Percentiles rank a stretch among this genome's conserved stretches.
phyloP scores from a whole-genome alignment of 92 coral and sea anemone genomes.

The Desmophyllum pertusum region DNA sequence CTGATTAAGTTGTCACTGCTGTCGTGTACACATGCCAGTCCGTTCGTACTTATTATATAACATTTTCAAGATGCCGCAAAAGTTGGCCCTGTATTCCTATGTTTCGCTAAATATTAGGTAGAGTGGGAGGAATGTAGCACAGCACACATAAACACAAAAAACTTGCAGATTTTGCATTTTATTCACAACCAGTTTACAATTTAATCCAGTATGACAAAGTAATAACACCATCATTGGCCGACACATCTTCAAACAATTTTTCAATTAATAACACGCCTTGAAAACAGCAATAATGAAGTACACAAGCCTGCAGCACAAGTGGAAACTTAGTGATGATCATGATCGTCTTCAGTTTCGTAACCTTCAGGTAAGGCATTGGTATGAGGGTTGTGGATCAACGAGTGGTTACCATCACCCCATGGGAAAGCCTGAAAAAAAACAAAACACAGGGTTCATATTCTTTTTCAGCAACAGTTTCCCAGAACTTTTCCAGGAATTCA shows the following conservation, averaged over 20 bases:
- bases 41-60: no score
- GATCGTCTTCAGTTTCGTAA: conserved; percentile 65
- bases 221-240: no score
- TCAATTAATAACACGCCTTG: neutral
- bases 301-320: neutral
- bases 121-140: neutral
- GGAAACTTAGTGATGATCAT: neutral
- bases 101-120: neutral
- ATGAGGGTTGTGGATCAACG: conserved; percentile 87
- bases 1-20: no score
- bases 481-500: no score
- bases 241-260: neutral
- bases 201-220: neutral
- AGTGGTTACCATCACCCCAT: conserved; percentile 97
- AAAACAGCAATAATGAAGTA: conserved; percentile 6
- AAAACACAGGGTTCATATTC: no score
- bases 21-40: no score
- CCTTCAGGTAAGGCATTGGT: conserved; percentile 94
- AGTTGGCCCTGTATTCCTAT: no score
- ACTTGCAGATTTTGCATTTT: neutral
- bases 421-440: conserved; percentile 84
- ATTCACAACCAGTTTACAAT: conserved; percentile 19
- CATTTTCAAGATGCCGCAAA: no score
- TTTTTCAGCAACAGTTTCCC: no score
- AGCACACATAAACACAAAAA: neutral